Evolutionary conservation across 2,113 vertebrate genomes (phyloP).

Genomic region (Dendrocopos noguchii): DNA sequence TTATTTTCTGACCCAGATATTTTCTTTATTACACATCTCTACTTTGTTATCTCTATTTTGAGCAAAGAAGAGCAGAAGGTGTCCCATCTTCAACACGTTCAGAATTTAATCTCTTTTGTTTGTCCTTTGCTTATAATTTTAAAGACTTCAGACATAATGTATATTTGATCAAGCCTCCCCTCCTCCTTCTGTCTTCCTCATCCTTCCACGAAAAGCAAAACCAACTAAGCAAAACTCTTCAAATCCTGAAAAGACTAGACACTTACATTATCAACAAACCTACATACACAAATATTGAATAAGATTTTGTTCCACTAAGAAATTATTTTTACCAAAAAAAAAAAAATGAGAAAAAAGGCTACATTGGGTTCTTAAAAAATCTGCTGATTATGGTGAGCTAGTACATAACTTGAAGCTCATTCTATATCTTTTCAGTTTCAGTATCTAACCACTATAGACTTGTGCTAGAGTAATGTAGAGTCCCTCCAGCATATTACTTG

Average conservation of each 20-base stretch:
- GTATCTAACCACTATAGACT: not conserved
- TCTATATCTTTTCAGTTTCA: not conserved
- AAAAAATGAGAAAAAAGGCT: not conserved
- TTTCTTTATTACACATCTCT: conserved; percentile 31
- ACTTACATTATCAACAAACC: not conserved
- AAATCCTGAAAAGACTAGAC: not conserved
- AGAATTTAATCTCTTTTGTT: not conserved
- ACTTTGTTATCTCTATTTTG: not conserved
- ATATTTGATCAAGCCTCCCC: not conserved
- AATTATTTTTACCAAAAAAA: not conserved
- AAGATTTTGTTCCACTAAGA: not conserved
- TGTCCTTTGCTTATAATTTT: not conserved
- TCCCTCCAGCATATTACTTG: not conserved
- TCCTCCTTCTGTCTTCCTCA: not conserved
- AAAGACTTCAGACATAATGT: not conserved
- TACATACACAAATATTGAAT: not conserved
- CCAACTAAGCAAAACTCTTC: not conserved
- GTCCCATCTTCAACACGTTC: not conserved
- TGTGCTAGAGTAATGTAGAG: not conserved
- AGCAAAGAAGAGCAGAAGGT: not conserved
- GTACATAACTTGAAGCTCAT: not conserved
- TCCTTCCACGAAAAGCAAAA: not conserved
- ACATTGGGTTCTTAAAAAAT: not conserved
- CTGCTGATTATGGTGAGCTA: not conserved
- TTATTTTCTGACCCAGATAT: conserved; percentile 61